Evolutionary conservation across 37 sponge, comb jelly and placozoan genomes (phyloP).

Genomic region (Theonella swinhoei): DNA sequence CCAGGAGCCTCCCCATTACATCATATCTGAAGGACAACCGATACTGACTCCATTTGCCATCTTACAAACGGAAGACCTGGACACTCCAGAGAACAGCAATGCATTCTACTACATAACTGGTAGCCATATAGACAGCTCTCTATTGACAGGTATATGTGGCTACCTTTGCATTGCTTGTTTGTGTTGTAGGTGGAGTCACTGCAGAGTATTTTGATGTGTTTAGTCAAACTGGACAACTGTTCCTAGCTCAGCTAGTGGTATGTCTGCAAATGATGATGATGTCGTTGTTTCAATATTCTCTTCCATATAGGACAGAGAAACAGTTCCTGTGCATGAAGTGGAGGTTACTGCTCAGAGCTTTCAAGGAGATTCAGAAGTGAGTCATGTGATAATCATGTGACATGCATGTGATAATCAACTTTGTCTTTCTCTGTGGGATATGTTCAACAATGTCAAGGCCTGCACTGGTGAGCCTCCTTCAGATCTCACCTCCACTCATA

Average conservation of each 20-base stretch:
- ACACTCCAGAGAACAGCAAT: not conserved
- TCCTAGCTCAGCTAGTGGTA: not conserved
- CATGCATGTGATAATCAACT: no score
- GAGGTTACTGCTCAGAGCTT: not conserved
- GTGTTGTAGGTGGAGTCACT: not conserved
- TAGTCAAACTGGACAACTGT: not conserved
- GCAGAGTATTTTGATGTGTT: not conserved
- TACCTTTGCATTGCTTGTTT: not conserved
- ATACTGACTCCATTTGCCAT: not conserved
- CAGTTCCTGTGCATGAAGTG: not conserved
- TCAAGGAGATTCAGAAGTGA: not conserved
- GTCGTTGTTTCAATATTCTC: no score
- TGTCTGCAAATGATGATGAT: no score
- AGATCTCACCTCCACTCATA: no score
- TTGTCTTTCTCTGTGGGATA: no score
- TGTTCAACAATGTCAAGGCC: no score
- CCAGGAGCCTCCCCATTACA: constrained; percentile 11
- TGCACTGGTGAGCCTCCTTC: no score
- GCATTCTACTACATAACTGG: constrained; percentile 16
- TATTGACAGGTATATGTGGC: no score
- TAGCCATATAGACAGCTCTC: no score
- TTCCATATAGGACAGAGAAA: not conserved
- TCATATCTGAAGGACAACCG: constrained; percentile 9
- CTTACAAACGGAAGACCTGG: constrained; percentile 6
- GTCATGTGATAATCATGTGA: not conserved